Conservation (phyloP, 2,113 vertebrate species). For the Caranx melampygus region DNA sequence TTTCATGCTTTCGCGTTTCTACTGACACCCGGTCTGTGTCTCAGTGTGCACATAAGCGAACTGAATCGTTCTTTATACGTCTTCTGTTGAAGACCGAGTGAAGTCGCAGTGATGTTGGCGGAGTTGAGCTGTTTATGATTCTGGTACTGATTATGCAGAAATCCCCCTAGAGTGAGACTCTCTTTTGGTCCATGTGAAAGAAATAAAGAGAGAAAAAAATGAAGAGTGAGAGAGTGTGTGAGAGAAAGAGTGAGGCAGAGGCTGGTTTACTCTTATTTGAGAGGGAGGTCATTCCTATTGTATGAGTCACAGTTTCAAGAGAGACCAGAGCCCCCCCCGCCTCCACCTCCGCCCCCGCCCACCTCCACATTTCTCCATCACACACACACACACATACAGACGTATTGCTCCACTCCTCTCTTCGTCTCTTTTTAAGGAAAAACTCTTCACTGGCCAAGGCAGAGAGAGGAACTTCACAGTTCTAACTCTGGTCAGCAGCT, state of each 20-base stretch:
- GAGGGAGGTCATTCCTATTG: slow-evolving; percentile 75
- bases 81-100: slow-evolving; percentile 25
- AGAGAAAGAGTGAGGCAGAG: slow-evolving; percentile 30
- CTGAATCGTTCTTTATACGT: not conserved
- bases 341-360: not conserved
- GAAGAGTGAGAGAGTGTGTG: slow-evolving; percentile 19
- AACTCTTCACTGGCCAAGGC: slow-evolving; percentile 60
- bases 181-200: slow-evolving; percentile 66
- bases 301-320: slow-evolving; percentile 78
- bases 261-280: slow-evolving; percentile 59
- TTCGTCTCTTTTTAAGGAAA: slow-evolving; percentile 80
- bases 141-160: slow-evolving; percentile 60
- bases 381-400: slow-evolving; percentile 24
- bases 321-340: slow-evolving; percentile 65
- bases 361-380: slow-evolving; percentile 52
- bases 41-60: slow-evolving; percentile 10
- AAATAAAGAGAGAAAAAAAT: slow-evolving; percentile 9
- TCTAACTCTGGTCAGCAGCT: slow-evolving; percentile 71
- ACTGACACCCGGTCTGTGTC: not conserved
- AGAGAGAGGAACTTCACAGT: slow-evolving; percentile 45
- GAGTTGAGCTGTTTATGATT: slow-evolving; percentile 48
- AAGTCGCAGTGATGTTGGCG: slow-evolving; percentile 11
- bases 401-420: slow-evolving; percentile 37
- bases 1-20: not conserved
- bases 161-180: slow-evolving; percentile 54